Evolutionary conservation across 2,888 invertebrate species (phyloP), one percentile per base, ranked within the genome.

Genomic region (Cinara cedri): DNA sequence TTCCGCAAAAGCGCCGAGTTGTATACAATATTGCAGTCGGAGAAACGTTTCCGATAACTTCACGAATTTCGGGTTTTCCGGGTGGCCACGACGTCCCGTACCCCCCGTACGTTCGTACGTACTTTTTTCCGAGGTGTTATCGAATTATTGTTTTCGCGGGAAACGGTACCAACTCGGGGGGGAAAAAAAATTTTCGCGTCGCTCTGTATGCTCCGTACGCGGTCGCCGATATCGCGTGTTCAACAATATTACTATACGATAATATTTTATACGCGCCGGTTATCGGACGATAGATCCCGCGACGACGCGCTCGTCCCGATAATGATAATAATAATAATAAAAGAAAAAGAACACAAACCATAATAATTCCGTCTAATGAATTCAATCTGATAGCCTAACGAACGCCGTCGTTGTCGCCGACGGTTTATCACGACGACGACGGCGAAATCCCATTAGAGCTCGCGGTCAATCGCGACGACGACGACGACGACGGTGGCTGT

Each of bases 321-420:
- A n/a, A n/a, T n/a, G n/a, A n/a, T n/a, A n/a, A n/a, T n/a, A n/a
- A n/a, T n/a, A n/a, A n/a, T n/a, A 76, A 68, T 68, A 57, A 68
- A 76, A 76, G 6, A 34, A 34, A 34, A 34, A 34, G 6, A 34
- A n/a, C n/a, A n/a, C n/a, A 34, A 34, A 34, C 34, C 46, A 57
- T 76, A 49, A 76, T 76, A 68, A 76, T 76, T 76, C 76, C 19
- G 57, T 76, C 76, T 76, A 76, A 76, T 68, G 76, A 68, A 76
- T 76, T 66, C 66, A 57, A 76, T 76, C 76, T 76, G 76, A 76
- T 76, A 76, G 57, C 66, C 57, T 76, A 76, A 76, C 57, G 76
- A 76, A 68, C 74, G 57, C 46, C 49, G 34, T 55, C 21, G 62
- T 46, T 44, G 57, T 46, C 19, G 21, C 8, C 14, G 57, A 46